These are phyloP conservation scores for Orthonychiurus folsomi DNA, from an alignment of 2,888 invertebrate species.

Conservation along the genomic window DNA sequence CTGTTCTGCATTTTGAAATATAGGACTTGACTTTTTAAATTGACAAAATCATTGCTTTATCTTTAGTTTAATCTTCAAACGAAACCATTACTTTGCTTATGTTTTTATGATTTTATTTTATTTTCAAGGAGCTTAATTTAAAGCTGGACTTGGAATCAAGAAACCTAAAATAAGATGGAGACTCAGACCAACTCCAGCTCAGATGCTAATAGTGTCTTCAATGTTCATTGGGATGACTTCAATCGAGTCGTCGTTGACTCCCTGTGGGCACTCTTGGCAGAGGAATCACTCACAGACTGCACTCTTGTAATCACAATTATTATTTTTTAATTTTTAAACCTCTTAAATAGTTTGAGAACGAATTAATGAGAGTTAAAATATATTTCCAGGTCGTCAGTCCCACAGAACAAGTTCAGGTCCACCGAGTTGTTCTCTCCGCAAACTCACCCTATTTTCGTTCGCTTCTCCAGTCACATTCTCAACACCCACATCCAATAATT, in stretches of 20 bases:
- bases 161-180: conserved; percentile 1
- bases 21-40: no score
- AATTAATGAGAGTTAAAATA: no score
- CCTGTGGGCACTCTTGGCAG: conserved; percentile 36
- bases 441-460: conserved; percentile 38
- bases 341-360: no score
- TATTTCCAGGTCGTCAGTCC: conserved; percentile 35
- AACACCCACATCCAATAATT: conserved; percentile 39
- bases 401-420: conserved; percentile 37
- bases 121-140: no score
- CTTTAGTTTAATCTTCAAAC: no score
- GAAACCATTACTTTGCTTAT: no score
- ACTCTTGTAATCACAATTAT: conserved; percentile 31
- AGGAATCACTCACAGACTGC: conserved; percentile 39
- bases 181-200: conserved; percentile 10
- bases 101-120: no score
- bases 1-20: no score
- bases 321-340: not conserved
- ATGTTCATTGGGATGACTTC: conserved; percentile 37
- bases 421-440: conserved; percentile 38
- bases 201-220: conserved; percentile 16
- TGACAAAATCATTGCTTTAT: no score
- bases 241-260: conserved; percentile 37
- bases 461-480: conserved; percentile 34
- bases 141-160: not conserved